Evolutionary conservation across 1,140 invertebrate species (phyloP).

Genomic region (Lepeophtheirus salmonis): DNA sequence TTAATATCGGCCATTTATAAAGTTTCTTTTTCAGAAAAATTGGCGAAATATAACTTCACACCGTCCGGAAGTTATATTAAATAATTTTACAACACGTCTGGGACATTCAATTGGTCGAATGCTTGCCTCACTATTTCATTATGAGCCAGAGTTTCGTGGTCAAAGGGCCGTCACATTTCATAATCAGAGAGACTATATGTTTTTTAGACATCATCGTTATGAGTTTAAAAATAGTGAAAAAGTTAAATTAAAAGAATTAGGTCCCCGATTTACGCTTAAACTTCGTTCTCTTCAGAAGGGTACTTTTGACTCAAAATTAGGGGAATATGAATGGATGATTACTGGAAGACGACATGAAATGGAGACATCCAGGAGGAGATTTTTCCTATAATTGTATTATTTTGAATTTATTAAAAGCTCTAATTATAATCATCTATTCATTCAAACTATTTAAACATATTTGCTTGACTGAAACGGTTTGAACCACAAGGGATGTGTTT

Average conservation of each 20-base stretch:
- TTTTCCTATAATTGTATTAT: too few relatives aligned
- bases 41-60: conserved; percentile 44
- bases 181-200: conserved; percentile 97
- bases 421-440: too few relatives aligned
- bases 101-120: conserved; percentile 74
- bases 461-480: too few relatives aligned
- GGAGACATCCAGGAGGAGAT: conserved; percentile 70
- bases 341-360: conserved; percentile 71
- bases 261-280: conserved; percentile 84
- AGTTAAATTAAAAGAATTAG: conserved; percentile 72
- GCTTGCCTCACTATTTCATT: conserved; percentile 89
- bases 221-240: conserved; percentile 67
- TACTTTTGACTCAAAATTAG: conserved; percentile 86
- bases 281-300: conserved; percentile 82
- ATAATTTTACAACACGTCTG: conserved; percentile 84
- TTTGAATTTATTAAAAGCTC: too few relatives aligned
- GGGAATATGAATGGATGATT: conserved; percentile 92
- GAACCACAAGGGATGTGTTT: too few relatives aligned
- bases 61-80: conserved; percentile 83
- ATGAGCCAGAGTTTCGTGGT: conserved; percentile 81
- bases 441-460: too few relatives aligned
- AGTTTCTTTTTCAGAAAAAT: conserved; percentile 9
- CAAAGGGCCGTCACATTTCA: conserved; percentile 87
- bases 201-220: conserved; percentile 93
- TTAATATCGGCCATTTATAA: neutral